Evolutionary conservation across 1,140 invertebrate genomes (phyloP).

Genomic region (Euura saliciscinereae): DNA sequence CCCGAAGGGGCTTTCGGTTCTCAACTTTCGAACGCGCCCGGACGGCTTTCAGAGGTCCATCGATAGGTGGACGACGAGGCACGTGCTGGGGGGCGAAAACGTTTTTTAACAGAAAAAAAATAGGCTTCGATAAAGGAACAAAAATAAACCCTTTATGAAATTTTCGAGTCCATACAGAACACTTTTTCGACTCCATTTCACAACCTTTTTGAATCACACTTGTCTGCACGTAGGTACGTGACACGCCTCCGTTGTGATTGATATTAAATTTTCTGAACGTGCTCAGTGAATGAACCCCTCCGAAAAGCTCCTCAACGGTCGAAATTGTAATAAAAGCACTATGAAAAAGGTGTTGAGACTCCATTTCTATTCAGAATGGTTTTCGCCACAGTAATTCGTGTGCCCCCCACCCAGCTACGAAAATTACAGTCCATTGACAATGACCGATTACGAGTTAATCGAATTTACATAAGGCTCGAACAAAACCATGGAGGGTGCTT

Average conservation of each 20-base stretch:
- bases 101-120: background rate
- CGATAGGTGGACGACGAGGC: background rate
- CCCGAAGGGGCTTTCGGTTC: background rate
- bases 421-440: too few species aligned
- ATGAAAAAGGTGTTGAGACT: too few species aligned
- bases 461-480: too few species aligned
- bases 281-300: background rate
- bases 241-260: background rate
- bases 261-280: background rate
- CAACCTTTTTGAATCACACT: background rate
- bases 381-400: too few species aligned
- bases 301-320: too few species aligned
- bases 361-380: too few species aligned
- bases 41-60: too few species aligned
- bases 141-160: background rate
- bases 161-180: background rate
- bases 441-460: too few species aligned
- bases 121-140: background rate
- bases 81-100: too few species aligned
- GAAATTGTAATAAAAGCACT: too few species aligned
- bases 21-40: background rate
- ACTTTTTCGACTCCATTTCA: background rate
- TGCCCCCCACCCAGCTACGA: too few species aligned
- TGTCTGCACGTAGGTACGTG: background rate
- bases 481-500: too few species aligned